Evolutionary conservation across 2,888 invertebrate species (phyloP), one percentile per base, ranked within the genome.

Genomic region (Amorpha juglandis): DNA sequence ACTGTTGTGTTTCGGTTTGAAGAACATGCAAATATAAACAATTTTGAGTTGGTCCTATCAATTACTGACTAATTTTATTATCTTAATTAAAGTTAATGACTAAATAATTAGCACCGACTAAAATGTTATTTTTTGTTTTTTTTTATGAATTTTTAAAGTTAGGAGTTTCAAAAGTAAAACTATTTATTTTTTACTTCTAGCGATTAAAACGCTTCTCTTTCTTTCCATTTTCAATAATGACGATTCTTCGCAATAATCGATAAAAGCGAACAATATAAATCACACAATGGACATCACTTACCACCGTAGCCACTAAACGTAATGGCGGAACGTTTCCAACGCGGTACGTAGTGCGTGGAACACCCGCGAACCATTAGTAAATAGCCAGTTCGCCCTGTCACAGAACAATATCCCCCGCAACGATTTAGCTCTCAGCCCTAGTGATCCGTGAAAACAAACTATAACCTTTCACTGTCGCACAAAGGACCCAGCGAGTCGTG

Each of bases 401-500:
- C 67, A 83, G 84, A 82, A 82, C 82, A 84, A 87, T 86, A 86
- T 86, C 80, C 76, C 72, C 75, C 73, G 66, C 65, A 72, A 74
- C 71, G 73, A 68, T 72, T 78, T 78, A 78, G 79, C 80, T 77
- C 69, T 74, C 75, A 74, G 72, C 77, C 78, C 80, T 81, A 89
- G 83, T 86, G 87, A 86, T 80, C 86, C 88, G 85, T 91, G 87
- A 90, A 90, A 91, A 89, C 88, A 87, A 84, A 88, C 89, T 88
- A 90, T 90, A 89, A 89, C 90, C 89, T 90, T 91, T 88, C 88
- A 86, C 72, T 83, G 88, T 82, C 83, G 77, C 82, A 90, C 91
- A 91, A 91, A 91, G 86, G 88, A 78, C 77, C 77, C 89, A 86
- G 81, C 89, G 82, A 86, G 79, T 84, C 88, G 88, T 77, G 87